Evolutionary conservation across 2,888 invertebrate species (phyloP).

Genomic region (Acrobasis suavella): DNA sequence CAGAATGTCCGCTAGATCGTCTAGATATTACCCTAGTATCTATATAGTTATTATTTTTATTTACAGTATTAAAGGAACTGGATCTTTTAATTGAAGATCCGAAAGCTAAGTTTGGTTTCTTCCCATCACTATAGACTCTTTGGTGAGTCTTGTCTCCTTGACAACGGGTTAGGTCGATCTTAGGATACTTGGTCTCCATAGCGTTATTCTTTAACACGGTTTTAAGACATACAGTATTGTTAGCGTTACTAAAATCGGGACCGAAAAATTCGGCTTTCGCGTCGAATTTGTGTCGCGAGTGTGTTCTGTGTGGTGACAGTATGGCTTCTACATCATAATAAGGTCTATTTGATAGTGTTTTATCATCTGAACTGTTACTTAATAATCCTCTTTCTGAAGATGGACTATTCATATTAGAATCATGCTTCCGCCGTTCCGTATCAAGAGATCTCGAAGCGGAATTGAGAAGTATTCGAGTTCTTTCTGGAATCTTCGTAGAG

Average conservation of each 20-base stretch:
- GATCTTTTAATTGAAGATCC: conserved; percentile 84
- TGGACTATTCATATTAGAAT: conserved; percentile 75
- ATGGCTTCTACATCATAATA: conserved; percentile 64
- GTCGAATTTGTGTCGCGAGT: conserved; percentile 80
- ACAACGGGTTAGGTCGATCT: conserved; percentile 73
- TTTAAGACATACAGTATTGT: conserved; percentile 62
- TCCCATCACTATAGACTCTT: conserved; percentile 56
- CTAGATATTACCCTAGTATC: conserved; percentile 56
- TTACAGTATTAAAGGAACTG: conserved; percentile 84
- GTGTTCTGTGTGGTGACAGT: conserved; percentile 74
- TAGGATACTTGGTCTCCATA: conserved; percentile 58
- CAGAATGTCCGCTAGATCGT: conserved; percentile 64
- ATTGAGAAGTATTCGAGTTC: conserved; percentile 60
- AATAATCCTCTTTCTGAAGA: conserved; percentile 59
- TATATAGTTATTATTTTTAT: conserved; percentile 69
- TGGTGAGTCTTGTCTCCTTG: conserved; percentile 67
- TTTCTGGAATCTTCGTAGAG: conserved; percentile 62
- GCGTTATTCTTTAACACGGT: conserved; percentile 74
- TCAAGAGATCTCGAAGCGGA: conserved; percentile 70
- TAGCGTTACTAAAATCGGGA: conserved; percentile 66
- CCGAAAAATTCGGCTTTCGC: conserved; percentile 65
- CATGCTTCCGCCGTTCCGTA: conserved; percentile 54
- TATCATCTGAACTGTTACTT: conserved; percentile 75
- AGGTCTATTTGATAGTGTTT: conserved; percentile 69
- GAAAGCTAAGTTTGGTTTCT: conserved; percentile 53